Evolutionary conservation across 2,113 vertebrate species (phyloP).

Genomic region (Saguinus midas): DNA sequence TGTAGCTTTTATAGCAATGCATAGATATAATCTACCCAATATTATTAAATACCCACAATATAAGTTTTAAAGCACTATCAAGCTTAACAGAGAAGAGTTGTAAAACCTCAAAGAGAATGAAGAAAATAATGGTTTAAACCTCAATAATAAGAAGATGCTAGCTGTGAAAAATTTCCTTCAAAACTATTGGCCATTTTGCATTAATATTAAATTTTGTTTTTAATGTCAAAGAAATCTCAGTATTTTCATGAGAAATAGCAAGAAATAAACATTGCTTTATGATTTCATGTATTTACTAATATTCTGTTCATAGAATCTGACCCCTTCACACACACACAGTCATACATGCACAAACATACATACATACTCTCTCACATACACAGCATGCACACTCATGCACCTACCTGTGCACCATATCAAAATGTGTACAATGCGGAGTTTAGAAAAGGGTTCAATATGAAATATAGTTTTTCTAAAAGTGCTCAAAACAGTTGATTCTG

Average conservation of each 20-base stretch:
- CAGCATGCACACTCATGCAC: too few species aligned
- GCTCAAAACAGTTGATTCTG: neutral
- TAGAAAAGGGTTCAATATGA: neutral
- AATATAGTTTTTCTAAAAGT: neutral
- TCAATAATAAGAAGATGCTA: conserved; percentile 3
- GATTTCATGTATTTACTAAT: neutral
- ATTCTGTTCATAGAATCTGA: neutral
- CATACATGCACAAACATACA: too few species aligned
- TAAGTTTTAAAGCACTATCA: neutral
- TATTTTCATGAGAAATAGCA: conserved; percentile 21
- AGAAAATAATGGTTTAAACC: conserved; percentile 31
- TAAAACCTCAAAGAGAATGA: conserved; percentile 30
- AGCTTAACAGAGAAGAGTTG: neutral
- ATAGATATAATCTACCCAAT: neutral
- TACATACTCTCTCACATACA: neutral
- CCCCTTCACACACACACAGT: neutral
- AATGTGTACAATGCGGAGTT: neutral
- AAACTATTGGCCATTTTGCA: neutral
- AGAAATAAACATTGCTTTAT: neutral
- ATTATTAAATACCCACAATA: neutral
- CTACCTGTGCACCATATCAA: neutral
- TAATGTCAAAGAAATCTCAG: neutral
- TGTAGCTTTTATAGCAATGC: neutral
- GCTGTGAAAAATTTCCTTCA: conserved; percentile 44
- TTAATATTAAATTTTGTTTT: neutral